Evolutionary conservation across 1,140 invertebrate genomes (phyloP).

Genomic region (Brachionus paranguensis): DNA sequence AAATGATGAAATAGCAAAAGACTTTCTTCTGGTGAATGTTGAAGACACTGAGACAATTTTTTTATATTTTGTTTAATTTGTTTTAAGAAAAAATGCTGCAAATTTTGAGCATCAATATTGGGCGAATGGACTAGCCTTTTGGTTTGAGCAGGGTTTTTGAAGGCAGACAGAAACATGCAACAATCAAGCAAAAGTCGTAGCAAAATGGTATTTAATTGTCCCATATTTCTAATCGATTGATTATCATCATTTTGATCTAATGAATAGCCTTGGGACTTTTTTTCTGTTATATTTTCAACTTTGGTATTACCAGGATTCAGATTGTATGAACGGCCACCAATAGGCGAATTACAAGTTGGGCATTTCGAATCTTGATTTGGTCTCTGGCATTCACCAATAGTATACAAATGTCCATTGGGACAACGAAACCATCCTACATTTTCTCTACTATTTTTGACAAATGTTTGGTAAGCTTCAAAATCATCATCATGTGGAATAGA

Average conservation of each 20-base stretch:
- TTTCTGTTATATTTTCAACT: neutral
- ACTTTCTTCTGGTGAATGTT: slow-evolving; percentile 22
- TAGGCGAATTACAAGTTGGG: slow-evolving; percentile 44
- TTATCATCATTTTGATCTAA: neutral
- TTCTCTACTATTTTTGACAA: slow-evolving; percentile 41
- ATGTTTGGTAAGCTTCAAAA: slow-evolving; percentile 41
- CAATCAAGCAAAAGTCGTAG: slow-evolving; percentile 8
- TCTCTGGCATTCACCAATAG: slow-evolving; percentile 48
- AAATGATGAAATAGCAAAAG: neutral
- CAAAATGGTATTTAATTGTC: neutral
- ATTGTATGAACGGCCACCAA: slow-evolving; percentile 44
- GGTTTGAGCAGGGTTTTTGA: neutral
- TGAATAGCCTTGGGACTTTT: neutral
- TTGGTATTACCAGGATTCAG: slow-evolving; percentile 40
- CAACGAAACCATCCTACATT: slow-evolving; percentile 43
- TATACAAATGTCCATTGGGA: slow-evolving; percentile 49
- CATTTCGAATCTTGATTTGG: slow-evolving; percentile 42
- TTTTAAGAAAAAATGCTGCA: neutral
- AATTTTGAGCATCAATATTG: neutral
- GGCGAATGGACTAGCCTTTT: neutral
- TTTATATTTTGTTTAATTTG: neutral
- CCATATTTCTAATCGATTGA: slow-evolving; percentile 3
- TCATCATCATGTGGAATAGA: slow-evolving; percentile 42
- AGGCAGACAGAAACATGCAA: neutral
- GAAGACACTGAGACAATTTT: neutral